Base-by-base conservation (phyloP, 2,888 invertebrate species). In the Synergus itoensis region DNA sequence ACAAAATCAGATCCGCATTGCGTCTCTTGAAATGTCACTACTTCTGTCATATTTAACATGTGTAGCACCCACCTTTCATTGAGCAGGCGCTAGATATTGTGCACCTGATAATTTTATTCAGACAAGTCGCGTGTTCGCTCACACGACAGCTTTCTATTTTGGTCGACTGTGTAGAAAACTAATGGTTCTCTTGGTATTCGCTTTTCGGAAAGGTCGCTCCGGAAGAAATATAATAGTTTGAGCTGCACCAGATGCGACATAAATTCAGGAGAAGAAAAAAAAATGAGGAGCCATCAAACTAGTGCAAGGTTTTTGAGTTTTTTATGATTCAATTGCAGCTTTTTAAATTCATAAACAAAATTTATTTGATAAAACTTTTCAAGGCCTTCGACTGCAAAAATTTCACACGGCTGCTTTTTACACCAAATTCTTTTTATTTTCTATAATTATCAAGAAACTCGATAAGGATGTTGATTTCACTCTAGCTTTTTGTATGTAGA, bases 1-100 rank as follows among this genome's bases (percentile, higher is more conserved):
- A 81, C 76, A 79, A 80, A 65, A 60, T 76, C 45, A 62, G 18
- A 63, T 75, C 64, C 73, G 60, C 48, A 64, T 73, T 63, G 77
- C 77, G 80, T 69, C 64, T 43, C 60, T 76, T 76, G 78, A 79
- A 80, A 79, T 80, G 76, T 76, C 76, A 78, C 78, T 69, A 57
- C 69, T 67, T 78, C 69, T 76, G 77, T 80, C 76, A 78, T 63
- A 69, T 28, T 75, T 76, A 77, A 78, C 78, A 78, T 77, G 76
- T 78, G 81, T 76, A 77, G 76, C 77, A 21, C 67, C 67, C 43
- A 77, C 78, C 79, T 79, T 81, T 78, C 81, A 79, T 81, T 78
- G 79, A 69, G 78, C 45, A 78, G 75, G 78, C 78, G 78, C 76
- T 76, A 69, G 63, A 79, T 79, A 77, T 81, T 79, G 77, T 45